Evolutionary conservation across 2,797 vertebrate species (phyloP).

Genomic region (Apogon hyalosoma): DNA sequence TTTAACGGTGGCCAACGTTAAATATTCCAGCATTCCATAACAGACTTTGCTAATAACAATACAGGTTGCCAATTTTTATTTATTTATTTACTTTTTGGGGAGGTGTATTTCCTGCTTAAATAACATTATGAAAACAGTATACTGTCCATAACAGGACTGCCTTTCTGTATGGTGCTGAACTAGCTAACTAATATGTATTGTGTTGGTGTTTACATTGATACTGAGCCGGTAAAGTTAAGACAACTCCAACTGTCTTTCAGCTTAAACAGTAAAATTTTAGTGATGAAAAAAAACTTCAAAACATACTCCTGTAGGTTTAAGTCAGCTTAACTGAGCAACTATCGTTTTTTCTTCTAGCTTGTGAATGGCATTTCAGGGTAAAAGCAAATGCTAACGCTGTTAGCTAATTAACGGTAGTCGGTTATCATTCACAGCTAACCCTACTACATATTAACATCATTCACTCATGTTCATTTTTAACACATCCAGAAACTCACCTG

Average conservation of each 20-base stretch:
- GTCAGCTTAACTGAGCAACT: not conserved
- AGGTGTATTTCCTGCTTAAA: no score
- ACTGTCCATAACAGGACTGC: no score
- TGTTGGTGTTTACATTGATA: no score
- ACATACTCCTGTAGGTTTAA: not conserved
- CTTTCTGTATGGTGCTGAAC: no score
- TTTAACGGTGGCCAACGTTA: not conserved
- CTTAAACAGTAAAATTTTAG: no score
- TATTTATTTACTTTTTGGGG: not conserved
- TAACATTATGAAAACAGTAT: no score
- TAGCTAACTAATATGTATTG: no score
- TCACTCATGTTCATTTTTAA: rapidly evolving
- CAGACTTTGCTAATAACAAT: not conserved
- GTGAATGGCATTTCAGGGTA: not conserved
- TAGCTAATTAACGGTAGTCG: not conserved
- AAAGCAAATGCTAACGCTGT: conserved; percentile 3
- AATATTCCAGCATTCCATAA: not conserved
- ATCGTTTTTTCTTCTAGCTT: not conserved
- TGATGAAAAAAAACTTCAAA: not conserved
- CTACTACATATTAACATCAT: not conserved
- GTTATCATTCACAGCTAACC: not conserved
- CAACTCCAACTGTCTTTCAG: not conserved
- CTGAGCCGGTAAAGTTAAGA: no score
- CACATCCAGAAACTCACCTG: conserved; percentile 10
- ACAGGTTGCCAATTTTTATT: no score